Percentiles rank a stretch among this genome's conserved stretches.
phyloP scores from a whole-genome alignment of 2,797 vertebrate species.

The Gymnothorax javanicus region DNA sequence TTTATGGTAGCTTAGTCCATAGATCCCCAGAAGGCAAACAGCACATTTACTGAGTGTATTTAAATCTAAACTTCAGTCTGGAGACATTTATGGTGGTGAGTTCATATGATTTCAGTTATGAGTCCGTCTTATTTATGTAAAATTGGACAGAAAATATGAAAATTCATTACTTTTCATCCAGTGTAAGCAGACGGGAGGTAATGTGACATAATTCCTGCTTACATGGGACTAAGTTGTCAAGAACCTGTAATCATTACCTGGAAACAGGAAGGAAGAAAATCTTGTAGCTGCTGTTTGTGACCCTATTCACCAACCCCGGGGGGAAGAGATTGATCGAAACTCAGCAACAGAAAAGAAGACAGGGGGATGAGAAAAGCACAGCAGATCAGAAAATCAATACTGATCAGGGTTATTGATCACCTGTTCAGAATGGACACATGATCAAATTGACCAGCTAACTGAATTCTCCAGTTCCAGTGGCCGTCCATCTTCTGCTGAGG shows the following conservation, averaged over 20 bases:
- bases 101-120: not conserved
- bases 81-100: not conserved
- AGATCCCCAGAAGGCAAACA: not conserved
- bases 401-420: constrained; percentile 25
- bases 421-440: constrained; percentile 5
- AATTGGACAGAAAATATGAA: not conserved
- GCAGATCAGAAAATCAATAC: constrained; percentile 13
- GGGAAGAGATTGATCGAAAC: constrained; percentile 3
- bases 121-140: not conserved
- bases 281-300: not conserved
- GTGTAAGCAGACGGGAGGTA: not conserved
- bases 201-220: not conserved
- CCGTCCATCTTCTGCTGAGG: not conserved
- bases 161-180: not conserved
- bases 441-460: not conserved
- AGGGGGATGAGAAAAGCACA: constrained; percentile 11
- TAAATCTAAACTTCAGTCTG: not conserved
- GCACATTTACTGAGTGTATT: not conserved
- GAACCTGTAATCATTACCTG: constrained; percentile 12
- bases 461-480: not conserved
- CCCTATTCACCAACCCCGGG: constrained; percentile 5
- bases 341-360: not conserved
- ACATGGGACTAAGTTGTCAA: not conserved
- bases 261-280: not conserved
- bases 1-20: not conserved